A percentile compares a stretch with the other conserved stretches of the same genome.
Evolutionary conservation across 2,797 vertebrate genomes (phyloP).

Genomic region (Pseudomugil gertrudae): DNA sequence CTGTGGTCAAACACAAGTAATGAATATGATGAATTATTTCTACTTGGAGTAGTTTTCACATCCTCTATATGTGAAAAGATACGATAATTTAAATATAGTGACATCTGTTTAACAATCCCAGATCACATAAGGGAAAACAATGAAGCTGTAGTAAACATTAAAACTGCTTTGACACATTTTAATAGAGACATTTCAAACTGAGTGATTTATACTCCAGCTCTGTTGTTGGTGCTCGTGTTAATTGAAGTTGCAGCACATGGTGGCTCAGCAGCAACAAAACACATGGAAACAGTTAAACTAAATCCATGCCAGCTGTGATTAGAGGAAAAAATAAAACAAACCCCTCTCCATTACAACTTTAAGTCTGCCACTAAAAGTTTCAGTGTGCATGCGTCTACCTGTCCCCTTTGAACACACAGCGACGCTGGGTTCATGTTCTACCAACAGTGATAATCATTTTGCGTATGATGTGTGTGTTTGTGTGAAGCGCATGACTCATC

Average conservation of each 20-base stretch:
- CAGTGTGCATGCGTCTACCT: slow-evolving; percentile 41
- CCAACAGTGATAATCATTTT: slow-evolving; percentile 31
- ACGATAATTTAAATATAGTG: slow-evolving; percentile 4
- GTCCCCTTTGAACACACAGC: slow-evolving; percentile 15
- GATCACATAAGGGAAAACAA: neutral
- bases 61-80: slow-evolving; percentile 23
- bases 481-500: slow-evolving; percentile 25
- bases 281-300: slow-evolving; percentile 64
- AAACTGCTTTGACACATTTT: too few species aligned
- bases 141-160: slow-evolving; percentile 14
- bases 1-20: slow-evolving; percentile 64
- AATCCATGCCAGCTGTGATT: slow-evolving; percentile 54
- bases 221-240: slow-evolving; percentile 38
- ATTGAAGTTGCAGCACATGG: slow-evolving; percentile 59
- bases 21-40: neutral
- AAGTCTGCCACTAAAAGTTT: slow-evolving; percentile 21
- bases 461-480: slow-evolving; percentile 25
- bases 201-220: slow-evolving; percentile 28
- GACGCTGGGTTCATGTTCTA: slow-evolving; percentile 22
- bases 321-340: slow-evolving; percentile 38
- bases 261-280: slow-evolving; percentile 57
- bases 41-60: neutral
- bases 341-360: slow-evolving; percentile 22
- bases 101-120: slow-evolving; percentile 12
- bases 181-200: slow-evolving; percentile 26